Conservation (phyloP, 2,113 vertebrate species). For the Balaeniceps rex region DNA sequence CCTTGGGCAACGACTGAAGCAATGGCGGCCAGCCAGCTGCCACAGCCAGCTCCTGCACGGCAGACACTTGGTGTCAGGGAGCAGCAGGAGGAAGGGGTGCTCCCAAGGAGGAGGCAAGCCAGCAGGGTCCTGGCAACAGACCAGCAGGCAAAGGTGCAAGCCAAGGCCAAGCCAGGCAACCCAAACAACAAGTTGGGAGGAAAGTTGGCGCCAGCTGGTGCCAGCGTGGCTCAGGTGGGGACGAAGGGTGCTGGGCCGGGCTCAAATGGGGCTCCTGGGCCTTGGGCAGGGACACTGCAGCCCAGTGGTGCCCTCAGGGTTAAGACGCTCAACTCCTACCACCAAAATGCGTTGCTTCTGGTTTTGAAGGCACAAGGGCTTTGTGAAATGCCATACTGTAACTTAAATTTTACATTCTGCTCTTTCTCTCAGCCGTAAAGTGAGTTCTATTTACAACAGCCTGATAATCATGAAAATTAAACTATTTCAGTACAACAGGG, state of each 20-base stretch:
- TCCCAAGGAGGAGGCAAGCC: fast-evolving
- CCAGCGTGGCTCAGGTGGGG: too few species aligned
- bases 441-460: not conserved
- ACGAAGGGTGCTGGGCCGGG: fast-evolving
- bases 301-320: not conserved
- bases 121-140: not conserved
- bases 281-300: not conserved
- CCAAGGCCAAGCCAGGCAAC: not conserved
- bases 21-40: not conserved
- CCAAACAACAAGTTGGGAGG: not conserved
- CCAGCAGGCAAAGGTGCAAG: not conserved
- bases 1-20: not conserved
- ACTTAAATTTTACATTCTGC: not conserved
- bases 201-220: fast-evolving
- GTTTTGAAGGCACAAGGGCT: not conserved
- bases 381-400: not conserved
- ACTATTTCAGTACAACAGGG: not conserved
- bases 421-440: not conserved
- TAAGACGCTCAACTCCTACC: fast-evolving
- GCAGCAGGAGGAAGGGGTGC: not conserved
- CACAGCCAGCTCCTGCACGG: not conserved
- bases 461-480: not conserved
- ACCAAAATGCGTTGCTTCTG: not conserved
- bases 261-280: not conserved
- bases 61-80: fast-evolving